Percentiles rank a stretch among this genome's conserved stretches.
These are phyloP conservation scores for Nephrotoma guestfalica DNA, from an alignment of 2,888 invertebrate species.

Conservation along the genomic window DNA sequence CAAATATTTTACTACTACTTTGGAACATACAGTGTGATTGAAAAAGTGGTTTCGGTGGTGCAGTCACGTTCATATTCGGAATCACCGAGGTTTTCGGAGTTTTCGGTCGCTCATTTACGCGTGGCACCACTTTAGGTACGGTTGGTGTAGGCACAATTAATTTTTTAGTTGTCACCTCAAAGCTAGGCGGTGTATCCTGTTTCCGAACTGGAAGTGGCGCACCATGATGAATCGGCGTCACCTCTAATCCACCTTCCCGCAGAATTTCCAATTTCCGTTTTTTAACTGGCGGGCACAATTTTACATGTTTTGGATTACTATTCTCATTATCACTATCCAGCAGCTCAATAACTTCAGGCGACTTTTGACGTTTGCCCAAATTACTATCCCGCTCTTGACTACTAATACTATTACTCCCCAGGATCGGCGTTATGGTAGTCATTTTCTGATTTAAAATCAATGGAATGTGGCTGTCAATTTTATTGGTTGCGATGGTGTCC, in stretches of 20 bases:
- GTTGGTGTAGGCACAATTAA: not conserved
- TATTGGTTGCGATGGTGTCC: not conserved
- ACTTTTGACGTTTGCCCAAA: constrained; percentile 5
- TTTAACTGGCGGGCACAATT: constrained; percentile 35
- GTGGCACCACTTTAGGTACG: not conserved
- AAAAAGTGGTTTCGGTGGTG: constrained; percentile 10
- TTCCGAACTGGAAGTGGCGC: not conserved
- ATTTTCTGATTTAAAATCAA: constrained; percentile 8
- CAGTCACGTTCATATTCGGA: not conserved
- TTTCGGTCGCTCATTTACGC: not conserved
- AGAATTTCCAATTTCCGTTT: constrained; percentile 58
- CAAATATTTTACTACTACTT: constrained; percentile 13
- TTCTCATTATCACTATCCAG: constrained; percentile 14
- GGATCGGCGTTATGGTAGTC: constrained; percentile 14
- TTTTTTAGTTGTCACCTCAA: not conserved
- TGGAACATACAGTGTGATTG: constrained; percentile 13
- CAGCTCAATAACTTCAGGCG: constrained; percentile 14
- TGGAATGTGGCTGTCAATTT: constrained; percentile 12
- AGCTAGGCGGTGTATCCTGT: not conserved
- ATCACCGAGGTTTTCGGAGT: not conserved
- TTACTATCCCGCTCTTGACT: not conserved
- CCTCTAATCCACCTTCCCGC: constrained; percentile 59
- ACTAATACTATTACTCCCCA: not conserved
- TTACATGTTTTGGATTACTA: not conserved
- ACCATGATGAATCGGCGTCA: constrained; percentile 42